Evolutionary conservation across 35 echinoderm and acorn worm species (phyloP).

Genomic region (Nesometra sesokonis): DNA sequence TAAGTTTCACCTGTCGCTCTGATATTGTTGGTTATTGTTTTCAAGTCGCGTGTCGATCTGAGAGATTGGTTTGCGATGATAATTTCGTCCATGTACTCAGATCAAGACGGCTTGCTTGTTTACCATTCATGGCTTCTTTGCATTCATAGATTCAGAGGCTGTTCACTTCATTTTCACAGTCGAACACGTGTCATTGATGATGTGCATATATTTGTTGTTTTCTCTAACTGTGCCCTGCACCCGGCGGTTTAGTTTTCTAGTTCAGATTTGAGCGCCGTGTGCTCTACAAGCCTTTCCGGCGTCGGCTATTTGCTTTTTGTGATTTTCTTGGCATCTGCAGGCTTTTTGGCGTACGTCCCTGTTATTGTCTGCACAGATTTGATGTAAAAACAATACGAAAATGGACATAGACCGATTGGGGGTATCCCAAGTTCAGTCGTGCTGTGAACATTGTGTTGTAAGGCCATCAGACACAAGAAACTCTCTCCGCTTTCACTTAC

Average conservation of each 20-base stretch:
- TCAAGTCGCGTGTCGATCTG: background rate
- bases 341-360: background rate
- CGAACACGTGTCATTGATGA: background rate
- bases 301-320: background rate
- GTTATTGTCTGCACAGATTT: background rate
- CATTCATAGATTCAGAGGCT: conserved; percentile 8
- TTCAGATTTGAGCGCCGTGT: background rate
- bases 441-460: background rate
- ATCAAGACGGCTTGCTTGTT: background rate
- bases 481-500: background rate
- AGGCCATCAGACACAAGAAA: background rate
- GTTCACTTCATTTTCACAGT: background rate
- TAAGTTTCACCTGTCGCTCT: conserved; percentile 4
- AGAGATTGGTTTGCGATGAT: conserved; percentile 6
- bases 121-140: background rate
- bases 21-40: conserved; percentile 17
- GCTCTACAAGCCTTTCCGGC: background rate
- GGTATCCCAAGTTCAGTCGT: background rate
- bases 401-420: background rate
- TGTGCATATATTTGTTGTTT: background rate
- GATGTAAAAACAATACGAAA: background rate
- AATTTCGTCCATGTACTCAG: conserved; percentile 5
- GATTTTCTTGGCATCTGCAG: conserved; percentile 8
- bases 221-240: background rate
- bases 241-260: background rate